A percentile compares a stretch with the other conserved stretches of the same genome.
Conservation (phyloP, 2,797 vertebrate genomes). For the Hippoglossus hippoglossus region DNA sequence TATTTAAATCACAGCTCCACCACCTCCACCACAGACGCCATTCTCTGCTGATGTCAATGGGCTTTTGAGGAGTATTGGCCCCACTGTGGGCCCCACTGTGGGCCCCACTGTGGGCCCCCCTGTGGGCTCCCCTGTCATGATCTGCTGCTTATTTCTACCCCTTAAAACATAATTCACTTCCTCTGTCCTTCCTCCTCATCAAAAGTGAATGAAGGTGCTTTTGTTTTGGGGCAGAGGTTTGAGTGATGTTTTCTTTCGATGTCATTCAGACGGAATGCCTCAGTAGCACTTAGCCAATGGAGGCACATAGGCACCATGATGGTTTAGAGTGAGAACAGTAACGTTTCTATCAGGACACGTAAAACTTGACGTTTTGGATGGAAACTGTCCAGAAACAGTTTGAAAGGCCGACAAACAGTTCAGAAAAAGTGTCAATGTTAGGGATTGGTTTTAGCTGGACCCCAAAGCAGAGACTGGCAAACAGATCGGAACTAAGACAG, state of each 20-base stretch:
- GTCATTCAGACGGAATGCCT: constrained; percentile 22
- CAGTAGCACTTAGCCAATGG: not conserved
- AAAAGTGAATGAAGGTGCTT: constrained; percentile 35
- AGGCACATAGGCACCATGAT: not conserved
- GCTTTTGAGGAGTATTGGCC: constrained; percentile 27
- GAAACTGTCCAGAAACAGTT: too few species aligned
- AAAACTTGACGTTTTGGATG: too few species aligned
- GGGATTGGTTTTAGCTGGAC: too few species aligned
- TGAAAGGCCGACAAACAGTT: too few species aligned
- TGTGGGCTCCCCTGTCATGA: constrained; percentile 29
- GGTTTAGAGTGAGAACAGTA: constrained; percentile 15
- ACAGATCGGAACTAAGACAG: too few species aligned
- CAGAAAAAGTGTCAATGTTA: too few species aligned
- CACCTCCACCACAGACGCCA: constrained; percentile 56
- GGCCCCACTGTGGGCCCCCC: constrained; percentile 11
- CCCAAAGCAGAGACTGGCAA: too few species aligned
- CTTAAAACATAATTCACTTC: constrained; percentile 22
- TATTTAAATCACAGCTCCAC: constrained; percentile 75
- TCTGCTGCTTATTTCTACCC: constrained; percentile 22
- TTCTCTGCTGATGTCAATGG: constrained; percentile 38
- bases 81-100: constrained; percentile 24
- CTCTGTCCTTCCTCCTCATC: constrained; percentile 30
- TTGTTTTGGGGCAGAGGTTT: constrained; percentile 2
- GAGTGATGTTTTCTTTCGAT: constrained; percentile 27
- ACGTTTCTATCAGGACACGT: constrained; percentile 25